Evolutionary conservation across 2,888 invertebrate genomes (phyloP), one percentile per base, ranked within the genome.

Genomic region (Drosophila hamatofila): DNA sequence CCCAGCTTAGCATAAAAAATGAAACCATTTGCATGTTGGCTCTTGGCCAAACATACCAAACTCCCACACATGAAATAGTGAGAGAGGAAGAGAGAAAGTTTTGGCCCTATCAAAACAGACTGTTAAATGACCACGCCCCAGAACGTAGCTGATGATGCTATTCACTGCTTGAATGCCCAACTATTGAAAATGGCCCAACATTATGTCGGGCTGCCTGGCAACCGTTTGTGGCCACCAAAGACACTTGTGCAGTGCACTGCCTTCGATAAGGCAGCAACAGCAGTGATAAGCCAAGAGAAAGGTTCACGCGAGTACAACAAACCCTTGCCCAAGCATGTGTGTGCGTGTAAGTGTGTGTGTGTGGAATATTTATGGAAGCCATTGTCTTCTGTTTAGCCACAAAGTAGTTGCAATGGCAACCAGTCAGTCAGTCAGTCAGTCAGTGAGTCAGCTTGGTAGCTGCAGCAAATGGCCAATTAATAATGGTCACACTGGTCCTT

Each of bases 401-500:
- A 76, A 74, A 73, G 81, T 76, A 62, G 64, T 74, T 87, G 87
- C 79, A 88, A 42, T 68, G 72, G 67, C 51, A 55, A n/a, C 25
- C n/a, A 48, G 67, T 59, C 55, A 11, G 48, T 1, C 44, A 7
- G 44, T 23, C 16, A 16, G 44, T 2, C 44, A 46, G 46, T 5
- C 44, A 33, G 21, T 6, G 41, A 44, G 25, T 30, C 59, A 59
- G 54, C 52, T 23, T 52, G 39, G 16, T 23, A 30, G 79, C 80
- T 85, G 90, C 90, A 85, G 27, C 70, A 66, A 86, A 88, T 76
- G 86, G 76, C 42, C 85, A 74, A 89, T 88, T 85, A 88, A 76
- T 85, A 83, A 80, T 88, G 88, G 83, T 85, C 83, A 73, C 30
- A 73, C 30, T 80, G 87, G 71, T 69, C 89, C 73, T 66, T 80